Percentiles rank a stretch among this genome's conserved stretches.
Evolutionary conservation across 2,888 invertebrate genomes (phyloP).

Genomic region (Idaea dimidiata): DNA sequence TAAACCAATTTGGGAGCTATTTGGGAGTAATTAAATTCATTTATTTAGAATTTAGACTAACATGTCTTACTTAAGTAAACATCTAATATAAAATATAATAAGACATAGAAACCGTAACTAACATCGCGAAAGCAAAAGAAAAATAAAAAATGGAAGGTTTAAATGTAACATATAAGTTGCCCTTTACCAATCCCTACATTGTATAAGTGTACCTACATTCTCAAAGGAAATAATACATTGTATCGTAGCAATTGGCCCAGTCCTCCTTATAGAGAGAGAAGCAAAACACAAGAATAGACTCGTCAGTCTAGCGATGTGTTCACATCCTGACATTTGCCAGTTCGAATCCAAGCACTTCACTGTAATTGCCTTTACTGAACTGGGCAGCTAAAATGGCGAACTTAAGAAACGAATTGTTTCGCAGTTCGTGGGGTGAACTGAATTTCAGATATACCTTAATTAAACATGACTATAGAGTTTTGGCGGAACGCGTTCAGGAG

Average conservation of each 20-base stretch:
- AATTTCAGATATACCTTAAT: neutral
- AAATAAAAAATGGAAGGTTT: too few relatives aligned
- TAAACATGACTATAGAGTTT: too few relatives aligned
- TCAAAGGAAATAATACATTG: constrained; percentile 17
- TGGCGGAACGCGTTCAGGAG: too few relatives aligned
- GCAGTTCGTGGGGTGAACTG: too few relatives aligned
- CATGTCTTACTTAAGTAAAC: too few relatives aligned
- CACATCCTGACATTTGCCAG: constrained; percentile 40
- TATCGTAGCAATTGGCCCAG: constrained; percentile 30
- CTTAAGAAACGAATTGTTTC: constrained; percentile 4
- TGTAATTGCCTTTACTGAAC: constrained; percentile 33
- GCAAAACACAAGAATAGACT: constrained; percentile 37
- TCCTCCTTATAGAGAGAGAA: constrained; percentile 35
- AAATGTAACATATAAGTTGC: too few relatives aligned
- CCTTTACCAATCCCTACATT: neutral
- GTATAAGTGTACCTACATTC: neutral
- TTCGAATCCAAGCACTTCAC: constrained; percentile 14
- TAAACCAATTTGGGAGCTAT: too few relatives aligned
- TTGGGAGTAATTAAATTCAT: too few relatives aligned
- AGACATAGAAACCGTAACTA: too few relatives aligned
- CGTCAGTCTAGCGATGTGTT: constrained; percentile 32
- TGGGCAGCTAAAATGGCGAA: constrained; percentile 47
- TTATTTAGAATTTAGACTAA: too few relatives aligned
- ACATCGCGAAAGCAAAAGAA: too few relatives aligned
- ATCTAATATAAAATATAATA: too few relatives aligned